phyloP scores from a whole-genome alignment of 53 echinoderm and acorn worm species.

The Crossaster papposus region DNA sequence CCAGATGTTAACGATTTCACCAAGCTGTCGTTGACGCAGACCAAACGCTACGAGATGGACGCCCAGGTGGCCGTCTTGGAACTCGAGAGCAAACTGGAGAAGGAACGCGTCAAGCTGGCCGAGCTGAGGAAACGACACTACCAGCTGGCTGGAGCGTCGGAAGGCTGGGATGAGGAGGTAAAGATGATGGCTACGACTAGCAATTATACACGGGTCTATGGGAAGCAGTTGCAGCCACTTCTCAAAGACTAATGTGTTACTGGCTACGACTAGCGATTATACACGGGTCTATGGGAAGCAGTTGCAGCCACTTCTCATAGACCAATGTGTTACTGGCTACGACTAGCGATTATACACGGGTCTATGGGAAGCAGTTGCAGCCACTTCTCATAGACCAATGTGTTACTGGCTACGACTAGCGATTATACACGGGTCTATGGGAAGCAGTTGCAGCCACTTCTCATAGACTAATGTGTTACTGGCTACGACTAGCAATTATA shows the following conservation, averaged over 20 bases:
- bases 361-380: background rate
- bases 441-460: too few relatives aligned
- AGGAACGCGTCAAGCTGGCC: slow-evolving; percentile 81
- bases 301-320: too few relatives aligned
- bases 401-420: too few relatives aligned
- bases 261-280: background rate
- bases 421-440: background rate
- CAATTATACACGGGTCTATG: background rate
- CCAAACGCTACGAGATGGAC: slow-evolving; percentile 94
- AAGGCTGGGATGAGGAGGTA: slow-evolving; percentile 94
- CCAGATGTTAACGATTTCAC: slow-evolving; percentile 79
- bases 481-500: background rate
- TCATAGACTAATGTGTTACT: too few relatives aligned
- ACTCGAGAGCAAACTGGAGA: slow-evolving; percentile 85
- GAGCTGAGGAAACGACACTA: slow-evolving; percentile 88
- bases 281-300: background rate
- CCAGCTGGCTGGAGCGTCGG: slow-evolving; percentile 88
- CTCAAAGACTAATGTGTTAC: too few relatives aligned
- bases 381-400: too few relatives aligned
- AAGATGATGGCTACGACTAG: background rate
- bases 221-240: too few relatives aligned
- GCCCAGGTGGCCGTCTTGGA: slow-evolving; percentile 85
- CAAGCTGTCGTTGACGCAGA: slow-evolving; percentile 87
- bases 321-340: too few relatives aligned
- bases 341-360: background rate